Evolutionary conservation across 2,888 invertebrate genomes (phyloP).

Genomic region (Nasonovia ribisnigri): DNA sequence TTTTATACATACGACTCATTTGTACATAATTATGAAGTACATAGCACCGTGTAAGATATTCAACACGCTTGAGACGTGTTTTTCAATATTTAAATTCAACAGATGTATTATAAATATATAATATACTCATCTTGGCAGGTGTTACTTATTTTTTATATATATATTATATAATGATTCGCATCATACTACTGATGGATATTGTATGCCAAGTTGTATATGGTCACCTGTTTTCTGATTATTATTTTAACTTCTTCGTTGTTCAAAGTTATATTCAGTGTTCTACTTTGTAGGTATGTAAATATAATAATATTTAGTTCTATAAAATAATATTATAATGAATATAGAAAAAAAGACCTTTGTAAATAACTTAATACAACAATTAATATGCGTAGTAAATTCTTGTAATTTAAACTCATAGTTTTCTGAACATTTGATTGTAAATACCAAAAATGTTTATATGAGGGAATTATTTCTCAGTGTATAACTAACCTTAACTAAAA

Average conservation of each 20-base stretch:
- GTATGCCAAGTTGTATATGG: neutral
- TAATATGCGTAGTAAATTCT: neutral
- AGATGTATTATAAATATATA: neutral
- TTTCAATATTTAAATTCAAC: slow-evolving; percentile 18
- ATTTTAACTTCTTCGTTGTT: neutral
- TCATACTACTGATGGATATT: neutral
- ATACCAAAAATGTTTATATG: neutral
- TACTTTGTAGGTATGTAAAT: neutral
- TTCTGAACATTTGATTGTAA: neutral
- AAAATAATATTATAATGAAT: neutral
- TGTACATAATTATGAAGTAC: neutral
- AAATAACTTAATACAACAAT: no score
- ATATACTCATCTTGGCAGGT: slow-evolving; percentile 4
- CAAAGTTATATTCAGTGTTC: neutral
- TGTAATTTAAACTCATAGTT: neutral
- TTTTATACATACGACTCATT: neutral
- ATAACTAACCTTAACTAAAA: neutral
- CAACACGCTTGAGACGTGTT: neutral
- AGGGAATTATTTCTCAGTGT: neutral
- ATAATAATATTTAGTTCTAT: neutral
- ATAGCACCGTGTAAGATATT: neutral
- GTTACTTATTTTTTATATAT: neutral
- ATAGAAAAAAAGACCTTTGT: neutral
- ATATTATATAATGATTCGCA: neutral
- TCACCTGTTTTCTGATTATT: neutral